Evolutionary conservation across 2,888 invertebrate species (phyloP).

Genomic region (Polymixis lichenea): DNA sequence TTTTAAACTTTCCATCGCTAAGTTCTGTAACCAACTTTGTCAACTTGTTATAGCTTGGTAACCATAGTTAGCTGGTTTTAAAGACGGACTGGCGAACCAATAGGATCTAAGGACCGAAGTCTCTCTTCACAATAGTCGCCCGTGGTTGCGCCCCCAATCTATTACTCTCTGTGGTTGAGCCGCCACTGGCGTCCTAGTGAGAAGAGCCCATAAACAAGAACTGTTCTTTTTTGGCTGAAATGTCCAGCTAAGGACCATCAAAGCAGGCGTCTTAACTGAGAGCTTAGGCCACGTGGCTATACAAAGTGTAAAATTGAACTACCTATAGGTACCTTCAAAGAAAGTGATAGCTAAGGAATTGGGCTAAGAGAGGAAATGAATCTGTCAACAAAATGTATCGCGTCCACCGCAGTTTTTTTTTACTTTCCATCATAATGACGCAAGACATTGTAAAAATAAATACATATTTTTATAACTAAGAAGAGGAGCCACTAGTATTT

Average conservation of each 20-base stretch:
- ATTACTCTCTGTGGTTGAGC: not conserved
- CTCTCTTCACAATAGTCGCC: too few relatives aligned
- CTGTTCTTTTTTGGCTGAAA: not conserved
- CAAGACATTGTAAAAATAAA: conserved; percentile 57
- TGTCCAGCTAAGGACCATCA: not conserved
- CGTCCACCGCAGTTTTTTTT: not conserved
- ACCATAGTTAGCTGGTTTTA: not conserved
- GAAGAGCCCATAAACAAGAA: not conserved
- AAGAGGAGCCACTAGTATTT: conserved; percentile 32
- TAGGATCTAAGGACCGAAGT: not conserved
- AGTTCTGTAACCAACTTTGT: too few relatives aligned
- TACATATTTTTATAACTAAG: conserved; percentile 46
- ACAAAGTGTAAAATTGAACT: not conserved
- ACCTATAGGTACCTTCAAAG: not conserved
- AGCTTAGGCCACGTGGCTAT: not conserved
- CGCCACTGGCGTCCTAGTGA: not conserved
- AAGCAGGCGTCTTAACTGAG: not conserved
- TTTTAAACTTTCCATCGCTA: too few relatives aligned
- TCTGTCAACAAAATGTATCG: conserved; percentile 39
- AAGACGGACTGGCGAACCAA: not conserved
- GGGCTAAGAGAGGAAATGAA: conserved; percentile 47
- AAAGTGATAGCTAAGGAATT: conserved; percentile 3
- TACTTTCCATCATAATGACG: conserved; percentile 44
- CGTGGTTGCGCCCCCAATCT: too few relatives aligned
- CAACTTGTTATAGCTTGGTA: too few relatives aligned